A percentile compares a stretch with the other conserved stretches of the same genome.
phyloP scores from a whole-genome alignment of 2,888 invertebrate genomes.

The Eugnorisma glareosa region DNA sequence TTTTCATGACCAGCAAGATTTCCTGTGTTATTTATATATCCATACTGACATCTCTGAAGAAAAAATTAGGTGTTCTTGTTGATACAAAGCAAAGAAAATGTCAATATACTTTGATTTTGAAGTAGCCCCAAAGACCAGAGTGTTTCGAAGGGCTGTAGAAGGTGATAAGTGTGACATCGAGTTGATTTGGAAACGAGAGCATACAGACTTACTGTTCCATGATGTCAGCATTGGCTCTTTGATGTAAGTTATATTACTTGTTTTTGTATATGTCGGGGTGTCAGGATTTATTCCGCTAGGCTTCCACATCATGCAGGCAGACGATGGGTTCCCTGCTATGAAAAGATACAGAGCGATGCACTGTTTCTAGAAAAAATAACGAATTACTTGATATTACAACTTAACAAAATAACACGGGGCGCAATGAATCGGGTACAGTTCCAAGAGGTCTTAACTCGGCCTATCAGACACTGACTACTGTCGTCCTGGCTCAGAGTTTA shows the following conservation, averaged over 20 bases:
- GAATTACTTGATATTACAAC: too few relatives aligned
- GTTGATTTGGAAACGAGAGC: conserved; percentile 71
- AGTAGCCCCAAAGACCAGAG: conserved; percentile 76
- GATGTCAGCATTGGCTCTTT: conserved; percentile 78
- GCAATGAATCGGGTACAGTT: too few relatives aligned
- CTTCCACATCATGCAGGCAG: too few relatives aligned
- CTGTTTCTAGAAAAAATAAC: too few relatives aligned
- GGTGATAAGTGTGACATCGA: conserved; percentile 81
- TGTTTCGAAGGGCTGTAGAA: conserved; percentile 84
- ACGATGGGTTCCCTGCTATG: too few relatives aligned
- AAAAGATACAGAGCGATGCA: too few relatives aligned
- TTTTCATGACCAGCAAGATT: conserved; percentile 75
- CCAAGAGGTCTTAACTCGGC: too few relatives aligned
- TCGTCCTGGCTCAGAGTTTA: too few relatives aligned
- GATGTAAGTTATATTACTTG: conserved; percentile 78
- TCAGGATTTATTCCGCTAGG: too few relatives aligned
- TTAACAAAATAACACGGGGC: too few relatives aligned
- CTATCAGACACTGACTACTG: too few relatives aligned
- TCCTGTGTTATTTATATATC: not conserved
- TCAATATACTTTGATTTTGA: conserved; percentile 86
- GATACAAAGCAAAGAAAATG: conserved; percentile 70
- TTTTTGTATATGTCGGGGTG: too few relatives aligned
- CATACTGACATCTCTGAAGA: not conserved
- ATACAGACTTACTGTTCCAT: conserved; percentile 76
- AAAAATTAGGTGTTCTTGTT: not conserved